Percentiles rank a stretch among this genome's conserved stretches.
These are phyloP conservation scores for Cetoscarus ocellatus DNA, from an alignment of 2,797 vertebrate species.

Conservation along the genomic window DNA sequence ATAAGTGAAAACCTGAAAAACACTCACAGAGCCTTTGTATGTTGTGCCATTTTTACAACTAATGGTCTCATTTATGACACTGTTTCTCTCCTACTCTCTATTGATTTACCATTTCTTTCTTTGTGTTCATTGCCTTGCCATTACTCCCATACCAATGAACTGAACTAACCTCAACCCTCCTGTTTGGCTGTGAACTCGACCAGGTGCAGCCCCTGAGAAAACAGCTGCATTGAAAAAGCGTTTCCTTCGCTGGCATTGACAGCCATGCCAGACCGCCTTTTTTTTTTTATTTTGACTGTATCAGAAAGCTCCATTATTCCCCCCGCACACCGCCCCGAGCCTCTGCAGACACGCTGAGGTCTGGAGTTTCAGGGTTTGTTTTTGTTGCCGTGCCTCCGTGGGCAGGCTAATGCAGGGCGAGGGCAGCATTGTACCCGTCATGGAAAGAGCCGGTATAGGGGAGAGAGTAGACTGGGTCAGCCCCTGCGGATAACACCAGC, in stretches of 20 bases:
- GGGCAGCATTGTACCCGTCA: constrained; percentile 52
- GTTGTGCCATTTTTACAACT: constrained; percentile 29
- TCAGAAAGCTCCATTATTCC: constrained; percentile 73
- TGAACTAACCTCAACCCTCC: constrained; percentile 64
- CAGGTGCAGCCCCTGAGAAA: constrained; percentile 78
- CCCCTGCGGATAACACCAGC: constrained; percentile 60
- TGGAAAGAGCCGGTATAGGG: constrained; percentile 52
- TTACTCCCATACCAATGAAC: constrained; percentile 54
- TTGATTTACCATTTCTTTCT: constrained; percentile 20
- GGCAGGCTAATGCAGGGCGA: constrained; percentile 72
- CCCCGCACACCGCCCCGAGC: constrained; percentile 43
- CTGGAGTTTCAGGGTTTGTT: constrained; percentile 71
- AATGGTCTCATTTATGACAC: constrained; percentile 13
- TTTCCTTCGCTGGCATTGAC: constrained; percentile 63
- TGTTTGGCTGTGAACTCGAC: constrained; percentile 56
- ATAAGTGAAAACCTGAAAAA: constrained; percentile 20
- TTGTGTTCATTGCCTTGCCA: constrained; percentile 29
- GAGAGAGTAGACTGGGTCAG: constrained; percentile 66
- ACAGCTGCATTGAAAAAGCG: constrained; percentile 71
- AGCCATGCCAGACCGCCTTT: constrained; percentile 46
- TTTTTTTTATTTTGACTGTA: constrained; percentile 69
- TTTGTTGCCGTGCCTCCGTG: constrained; percentile 66
- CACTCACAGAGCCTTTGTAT: constrained; percentile 15
- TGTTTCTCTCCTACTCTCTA: constrained; percentile 15
- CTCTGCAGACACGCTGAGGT: constrained; percentile 50